A percentile compares a stretch with the other conserved stretches of the same genome.
phyloP scores from a whole-genome alignment of 35 echinoderm and acorn worm genomes.

The Hemicentrotus pulcherrimus region DNA sequence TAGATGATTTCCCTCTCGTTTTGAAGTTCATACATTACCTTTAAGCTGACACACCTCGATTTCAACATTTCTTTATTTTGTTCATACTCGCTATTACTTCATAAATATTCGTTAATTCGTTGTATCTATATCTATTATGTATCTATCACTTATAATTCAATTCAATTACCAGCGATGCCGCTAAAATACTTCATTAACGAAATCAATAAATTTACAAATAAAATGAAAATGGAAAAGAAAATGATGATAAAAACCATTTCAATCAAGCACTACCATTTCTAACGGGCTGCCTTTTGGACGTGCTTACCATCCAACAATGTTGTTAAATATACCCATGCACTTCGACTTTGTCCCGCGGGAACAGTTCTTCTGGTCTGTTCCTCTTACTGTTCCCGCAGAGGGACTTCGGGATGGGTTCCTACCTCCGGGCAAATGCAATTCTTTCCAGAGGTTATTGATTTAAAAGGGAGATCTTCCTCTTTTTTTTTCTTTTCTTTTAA shows the following conservation, averaged over 20 bases:
- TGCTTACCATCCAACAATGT: not conserved
- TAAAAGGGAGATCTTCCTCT: not conserved
- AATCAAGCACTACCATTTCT: not conserved
- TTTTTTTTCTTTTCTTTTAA: not conserved
- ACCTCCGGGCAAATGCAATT: not conserved
- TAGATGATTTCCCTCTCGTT: no score
- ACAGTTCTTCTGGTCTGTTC: not conserved
- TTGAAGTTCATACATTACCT: no score
- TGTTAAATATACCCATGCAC: not conserved
- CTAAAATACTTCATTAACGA: not conserved
- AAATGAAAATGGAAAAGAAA: not conserved
- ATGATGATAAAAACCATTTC: not conserved
- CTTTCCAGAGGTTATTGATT: not conserved
- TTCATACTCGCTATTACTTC: no score
- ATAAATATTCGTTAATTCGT: no score
- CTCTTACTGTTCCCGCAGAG: not conserved
- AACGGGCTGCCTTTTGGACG: not conserved
- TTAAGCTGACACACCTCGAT: no score
- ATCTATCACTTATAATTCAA: not conserved
- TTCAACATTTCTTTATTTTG: no score
- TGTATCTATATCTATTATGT: not conserved
- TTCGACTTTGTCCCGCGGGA: slow-evolving; percentile 14
- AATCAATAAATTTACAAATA: not conserved
- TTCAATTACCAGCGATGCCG: not conserved
- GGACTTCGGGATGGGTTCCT: not conserved